Evolutionary conservation across 2,888 invertebrate species (phyloP).

Genomic region (Drosophila austrosaltans): DNA sequence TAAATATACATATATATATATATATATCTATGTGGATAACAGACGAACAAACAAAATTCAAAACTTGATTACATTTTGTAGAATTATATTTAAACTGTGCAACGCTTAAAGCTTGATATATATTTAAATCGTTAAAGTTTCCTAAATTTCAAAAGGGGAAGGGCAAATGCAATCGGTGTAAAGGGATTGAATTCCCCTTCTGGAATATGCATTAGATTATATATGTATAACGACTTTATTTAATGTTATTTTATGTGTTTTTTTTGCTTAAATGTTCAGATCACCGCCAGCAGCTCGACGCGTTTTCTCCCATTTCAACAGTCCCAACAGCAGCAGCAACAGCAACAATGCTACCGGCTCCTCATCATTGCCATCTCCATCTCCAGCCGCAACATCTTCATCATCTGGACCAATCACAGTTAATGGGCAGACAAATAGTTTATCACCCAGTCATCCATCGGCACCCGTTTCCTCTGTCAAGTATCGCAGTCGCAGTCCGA

Average conservation of each 20-base stretch:
- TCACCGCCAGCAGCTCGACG: constrained; percentile 83
- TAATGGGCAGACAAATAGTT: constrained; percentile 35
- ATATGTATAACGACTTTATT: too few species aligned
- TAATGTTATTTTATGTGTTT: background rate
- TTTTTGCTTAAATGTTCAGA: constrained; percentile 57
- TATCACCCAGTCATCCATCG: constrained; percentile 61
- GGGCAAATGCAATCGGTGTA: too few species aligned
- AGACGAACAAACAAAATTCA: too few species aligned
- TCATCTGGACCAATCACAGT: background rate
- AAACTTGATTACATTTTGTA: too few species aligned
- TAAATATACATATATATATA: too few species aligned
- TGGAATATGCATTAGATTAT: too few species aligned
- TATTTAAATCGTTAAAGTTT: too few species aligned
- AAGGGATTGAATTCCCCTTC: too few species aligned
- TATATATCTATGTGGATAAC: too few species aligned
- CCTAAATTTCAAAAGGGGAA: too few species aligned
- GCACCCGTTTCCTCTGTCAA: constrained; percentile 53
- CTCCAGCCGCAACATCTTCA: constrained; percentile 18
- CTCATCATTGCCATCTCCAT: constrained; percentile 21
- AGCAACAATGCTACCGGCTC: background rate
- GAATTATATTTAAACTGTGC: too few species aligned
- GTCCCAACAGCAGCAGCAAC: constrained; percentile 33
- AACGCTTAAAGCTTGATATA: too few species aligned
- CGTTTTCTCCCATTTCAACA: constrained; percentile 69
- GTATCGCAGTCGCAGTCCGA: constrained; percentile 85